Evolutionary conservation across 2,797 vertebrate species (phyloP).

Genomic region (Halcyon smyrnensis): DNA sequence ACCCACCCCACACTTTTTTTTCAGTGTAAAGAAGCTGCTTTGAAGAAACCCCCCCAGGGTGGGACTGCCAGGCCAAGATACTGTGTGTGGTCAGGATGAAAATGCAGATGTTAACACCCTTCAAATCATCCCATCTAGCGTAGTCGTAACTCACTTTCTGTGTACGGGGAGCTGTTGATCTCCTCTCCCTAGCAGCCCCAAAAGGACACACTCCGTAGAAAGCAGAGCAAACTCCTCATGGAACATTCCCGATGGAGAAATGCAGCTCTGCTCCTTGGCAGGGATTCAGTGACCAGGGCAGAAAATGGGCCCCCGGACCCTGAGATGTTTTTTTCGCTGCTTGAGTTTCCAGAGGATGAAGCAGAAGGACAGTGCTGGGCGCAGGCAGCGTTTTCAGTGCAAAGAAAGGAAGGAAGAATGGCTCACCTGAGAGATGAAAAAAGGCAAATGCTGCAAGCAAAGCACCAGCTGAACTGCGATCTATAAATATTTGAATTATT

Average conservation of each 20-base stretch:
- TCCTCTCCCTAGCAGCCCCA: not conserved
- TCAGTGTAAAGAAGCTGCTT: not conserved
- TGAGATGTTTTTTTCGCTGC: not conserved
- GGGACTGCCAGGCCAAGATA: not conserved
- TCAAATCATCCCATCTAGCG: not conserved
- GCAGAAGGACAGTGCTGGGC: not conserved
- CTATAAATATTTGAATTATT: conserved; percentile 64
- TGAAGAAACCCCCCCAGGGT: not conserved
- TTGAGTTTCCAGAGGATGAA: not conserved
- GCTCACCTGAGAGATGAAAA: conserved; percentile 30
- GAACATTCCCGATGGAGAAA: not conserved
- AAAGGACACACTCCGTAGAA: not conserved
- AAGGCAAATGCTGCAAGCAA: conserved; percentile 63
- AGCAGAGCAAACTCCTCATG: not conserved
- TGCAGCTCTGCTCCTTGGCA: not conserved
- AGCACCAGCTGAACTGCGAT: conserved; percentile 51
- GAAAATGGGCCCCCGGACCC: not conserved
- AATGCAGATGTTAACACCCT: not conserved
- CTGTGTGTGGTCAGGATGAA: not conserved
- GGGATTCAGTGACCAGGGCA: not conserved
- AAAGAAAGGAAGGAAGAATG: conserved; percentile 4
- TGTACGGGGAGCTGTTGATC: not conserved
- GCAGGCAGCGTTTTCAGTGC: not conserved
- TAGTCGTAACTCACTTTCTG: not conserved
- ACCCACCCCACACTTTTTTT: fast-evolving